These are phyloP conservation scores for Nestor notabilis DNA, from an alignment of 2,113 vertebrate species.

Conservation along the genomic window DNA sequence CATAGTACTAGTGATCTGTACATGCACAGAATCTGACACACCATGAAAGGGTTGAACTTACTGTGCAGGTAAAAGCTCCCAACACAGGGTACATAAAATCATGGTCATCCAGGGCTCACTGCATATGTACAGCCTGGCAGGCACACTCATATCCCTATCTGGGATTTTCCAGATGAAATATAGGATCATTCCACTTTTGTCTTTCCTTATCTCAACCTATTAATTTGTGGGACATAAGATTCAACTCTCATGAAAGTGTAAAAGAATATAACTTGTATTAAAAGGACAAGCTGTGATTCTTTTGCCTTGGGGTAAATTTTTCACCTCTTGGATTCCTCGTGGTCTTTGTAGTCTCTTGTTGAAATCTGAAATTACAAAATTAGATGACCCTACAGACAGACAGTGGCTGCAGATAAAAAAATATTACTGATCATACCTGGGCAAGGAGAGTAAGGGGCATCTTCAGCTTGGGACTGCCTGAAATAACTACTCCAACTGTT, in stretches of 20 bases:
- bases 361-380: neutral
- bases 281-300: neutral
- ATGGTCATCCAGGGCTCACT: neutral
- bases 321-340: neutral
- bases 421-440: neutral
- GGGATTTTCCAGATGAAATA: neutral
- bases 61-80: neutral
- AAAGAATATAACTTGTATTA: neutral
- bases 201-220: accelerated
- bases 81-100: neutral
- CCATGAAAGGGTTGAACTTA: neutral
- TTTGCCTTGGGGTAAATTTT: neutral
- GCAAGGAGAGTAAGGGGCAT: neutral
- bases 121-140: neutral
- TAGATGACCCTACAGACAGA: too few species aligned
- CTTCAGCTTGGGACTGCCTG: neutral
- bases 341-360: neutral
- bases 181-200: neutral
- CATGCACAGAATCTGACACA: neutral
- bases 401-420: neutral
- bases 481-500: neutral
- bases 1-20: neutral
- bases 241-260: neutral
- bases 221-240: neutral
- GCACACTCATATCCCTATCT: neutral